These are phyloP conservation scores for Ailuropoda melanoleuca DNA, from an alignment of 2,113 vertebrate species.

Conservation along the genomic window DNA sequence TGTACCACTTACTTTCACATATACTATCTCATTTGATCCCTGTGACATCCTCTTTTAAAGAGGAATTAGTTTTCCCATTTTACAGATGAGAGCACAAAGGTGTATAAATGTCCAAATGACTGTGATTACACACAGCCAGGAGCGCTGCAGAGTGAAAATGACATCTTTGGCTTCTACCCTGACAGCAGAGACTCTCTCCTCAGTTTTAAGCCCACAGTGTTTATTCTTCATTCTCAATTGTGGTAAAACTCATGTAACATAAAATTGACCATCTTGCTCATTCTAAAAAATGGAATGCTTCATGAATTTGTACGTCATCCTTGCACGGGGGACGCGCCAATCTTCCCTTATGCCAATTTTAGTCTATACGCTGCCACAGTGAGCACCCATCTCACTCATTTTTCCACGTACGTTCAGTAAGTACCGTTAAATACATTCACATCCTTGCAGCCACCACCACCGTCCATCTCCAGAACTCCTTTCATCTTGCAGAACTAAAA, in stretches of 20 bases:
- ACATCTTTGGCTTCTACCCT: not conserved
- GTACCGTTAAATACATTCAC: not conserved
- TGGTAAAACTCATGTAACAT: not conserved
- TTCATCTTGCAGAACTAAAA: not conserved
- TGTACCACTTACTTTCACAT: not conserved
- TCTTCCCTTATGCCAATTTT: not conserved
- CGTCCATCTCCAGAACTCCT: not conserved
- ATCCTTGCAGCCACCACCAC: too few species aligned
- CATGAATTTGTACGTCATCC: not conserved
- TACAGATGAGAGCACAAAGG: not conserved
- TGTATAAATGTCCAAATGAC: not conserved
- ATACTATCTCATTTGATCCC: not conserved
- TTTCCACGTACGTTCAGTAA: not conserved
- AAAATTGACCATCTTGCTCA: not conserved
- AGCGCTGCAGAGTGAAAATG: not conserved
- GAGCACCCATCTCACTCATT: not conserved
- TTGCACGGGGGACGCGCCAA: not conserved
- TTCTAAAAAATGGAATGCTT: not conserved
- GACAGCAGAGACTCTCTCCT: not conserved
- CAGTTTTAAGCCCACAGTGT: not conserved
- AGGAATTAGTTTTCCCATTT: not conserved
- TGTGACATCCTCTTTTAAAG: not conserved
- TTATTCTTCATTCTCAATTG: not conserved
- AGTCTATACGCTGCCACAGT: too few species aligned
- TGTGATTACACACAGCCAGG: not conserved